Evolutionary conservation across 2,888 invertebrate species (phyloP).

Genomic region (Augiades crinisus): DNA sequence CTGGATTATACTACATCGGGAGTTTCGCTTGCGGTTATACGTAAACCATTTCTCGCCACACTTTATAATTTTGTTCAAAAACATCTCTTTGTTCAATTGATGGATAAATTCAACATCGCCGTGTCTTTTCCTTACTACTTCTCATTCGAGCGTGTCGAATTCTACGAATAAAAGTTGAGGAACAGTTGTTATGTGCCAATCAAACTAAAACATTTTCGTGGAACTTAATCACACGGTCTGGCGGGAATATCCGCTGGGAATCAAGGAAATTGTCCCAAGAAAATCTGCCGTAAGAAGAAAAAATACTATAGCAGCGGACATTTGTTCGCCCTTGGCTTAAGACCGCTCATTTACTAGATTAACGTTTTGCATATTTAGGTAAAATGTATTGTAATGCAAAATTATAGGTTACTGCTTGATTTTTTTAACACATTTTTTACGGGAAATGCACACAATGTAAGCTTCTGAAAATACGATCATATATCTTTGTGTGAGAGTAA

Average conservation of each 20-base stretch:
- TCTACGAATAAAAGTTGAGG: not conserved
- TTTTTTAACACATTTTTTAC: no score
- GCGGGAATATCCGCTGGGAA: constrained; percentile 17
- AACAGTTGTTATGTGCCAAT: constrained; percentile 6
- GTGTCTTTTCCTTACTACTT: not conserved
- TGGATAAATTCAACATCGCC: not conserved
- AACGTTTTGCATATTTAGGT: constrained; percentile 20
- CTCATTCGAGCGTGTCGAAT: not conserved
- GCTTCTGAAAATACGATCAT: no score
- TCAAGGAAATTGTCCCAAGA: constrained; percentile 20
- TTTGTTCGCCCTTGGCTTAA: constrained; percentile 12
- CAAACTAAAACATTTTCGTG: constrained; percentile 19
- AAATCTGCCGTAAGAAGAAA: constrained; percentile 22
- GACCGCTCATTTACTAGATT: constrained; percentile 18
- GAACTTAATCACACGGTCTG: constrained; percentile 21
- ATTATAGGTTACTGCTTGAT: not conserved
- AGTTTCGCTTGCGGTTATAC: no score
- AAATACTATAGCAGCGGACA: constrained; percentile 12
- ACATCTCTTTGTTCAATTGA: no score
- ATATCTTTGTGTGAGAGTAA: no score
- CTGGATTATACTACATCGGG: no score
- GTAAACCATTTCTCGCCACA: no score
- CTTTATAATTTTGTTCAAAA: no score
- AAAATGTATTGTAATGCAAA: not conserved
- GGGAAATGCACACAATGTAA: no score